Evolutionary conservation across 1,140 invertebrate species (phyloP).

Genomic region (Harpegnathos saltator): DNA sequence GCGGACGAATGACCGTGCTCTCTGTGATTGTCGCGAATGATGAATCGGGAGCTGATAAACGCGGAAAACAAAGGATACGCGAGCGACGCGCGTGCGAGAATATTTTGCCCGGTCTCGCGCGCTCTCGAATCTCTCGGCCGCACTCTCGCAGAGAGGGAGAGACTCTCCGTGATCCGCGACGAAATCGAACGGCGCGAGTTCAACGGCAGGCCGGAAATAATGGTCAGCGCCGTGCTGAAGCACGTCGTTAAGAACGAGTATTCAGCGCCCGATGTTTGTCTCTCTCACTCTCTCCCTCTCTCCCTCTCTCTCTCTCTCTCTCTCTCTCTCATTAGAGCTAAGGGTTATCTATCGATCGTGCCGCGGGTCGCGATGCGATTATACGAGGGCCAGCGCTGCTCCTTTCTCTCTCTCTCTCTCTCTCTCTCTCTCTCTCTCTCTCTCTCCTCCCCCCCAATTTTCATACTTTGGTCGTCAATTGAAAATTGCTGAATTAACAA

Average conservation of each 20-base stretch:
- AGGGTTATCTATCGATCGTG: slow-evolving; percentile 13
- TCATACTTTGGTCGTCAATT: background rate
- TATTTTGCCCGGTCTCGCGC: no score
- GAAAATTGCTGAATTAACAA: slow-evolving; percentile 10
- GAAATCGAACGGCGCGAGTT: slow-evolving; percentile 23
- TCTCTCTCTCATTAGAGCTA: slow-evolving; percentile 14
- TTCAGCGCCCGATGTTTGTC: background rate
- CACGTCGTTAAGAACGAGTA: background rate
- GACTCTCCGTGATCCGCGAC: background rate
- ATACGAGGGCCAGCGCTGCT: background rate
- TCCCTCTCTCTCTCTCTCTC: no score
- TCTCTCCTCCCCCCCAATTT: no score
- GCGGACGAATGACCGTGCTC: background rate
- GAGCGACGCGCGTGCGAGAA: no score
- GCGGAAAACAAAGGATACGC: background rate
- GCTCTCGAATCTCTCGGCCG: no score
- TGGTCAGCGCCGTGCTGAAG: background rate
- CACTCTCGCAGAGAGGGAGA: no score
- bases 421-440: no score
- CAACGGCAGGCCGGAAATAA: slow-evolving; percentile 18
- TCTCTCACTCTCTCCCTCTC: no score
- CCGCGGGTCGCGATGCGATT: background rate
- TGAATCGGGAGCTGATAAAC: slow-evolving; percentile 2
- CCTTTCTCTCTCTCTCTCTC: no score
- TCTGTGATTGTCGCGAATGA: slow-evolving; percentile 16